Evolutionary conservation across 1,140 invertebrate genomes (phyloP).

Genomic region (Belonocnema kinseyi): DNA sequence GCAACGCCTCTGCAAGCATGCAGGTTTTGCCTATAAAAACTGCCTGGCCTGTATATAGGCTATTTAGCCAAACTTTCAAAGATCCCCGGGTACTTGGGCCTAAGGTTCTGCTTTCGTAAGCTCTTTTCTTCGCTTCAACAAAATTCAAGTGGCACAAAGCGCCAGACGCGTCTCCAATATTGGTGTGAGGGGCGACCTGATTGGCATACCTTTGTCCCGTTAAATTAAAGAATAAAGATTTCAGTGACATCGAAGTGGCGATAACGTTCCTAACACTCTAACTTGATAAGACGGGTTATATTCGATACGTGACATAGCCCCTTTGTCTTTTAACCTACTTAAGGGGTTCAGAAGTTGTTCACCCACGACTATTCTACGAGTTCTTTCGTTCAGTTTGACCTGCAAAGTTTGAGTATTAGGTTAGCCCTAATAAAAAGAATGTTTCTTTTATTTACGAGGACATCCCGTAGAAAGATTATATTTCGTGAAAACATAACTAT

Average conservation of each 20-base stretch:
- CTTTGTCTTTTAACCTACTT: slow-evolving; percentile 51
- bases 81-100: not conserved
- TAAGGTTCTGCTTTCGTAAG: slow-evolving; percentile 14
- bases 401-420: not conserved
- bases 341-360: slow-evolving; percentile 18
- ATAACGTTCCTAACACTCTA: slow-evolving; percentile 48
- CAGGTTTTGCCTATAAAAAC: slow-evolving; percentile 7
- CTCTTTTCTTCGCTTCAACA: slow-evolving; percentile 5
- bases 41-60: slow-evolving; percentile 9
- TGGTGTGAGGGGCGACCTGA: not conserved
- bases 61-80: slow-evolving; percentile 16
- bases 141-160: slow-evolving; percentile 7
- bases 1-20: slow-evolving; percentile 35
- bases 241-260: slow-evolving; percentile 12
- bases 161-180: slow-evolving; percentile 18
- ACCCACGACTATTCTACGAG: slow-evolving; percentile 15
- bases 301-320: slow-evolving; percentile 37
- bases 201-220: not conserved
- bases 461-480: no score
- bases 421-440: no score
- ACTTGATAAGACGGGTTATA: slow-evolving; percentile 43
- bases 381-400: not conserved
- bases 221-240: slow-evolving; percentile 2
- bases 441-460: no score
- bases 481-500: no score